A percentile compares a stretch with the other conserved stretches of the same genome.
These are phyloP conservation scores for Adelphocoris suturalis DNA, from an alignment of 2,888 invertebrate genomes.

Conservation along the genomic window DNA sequence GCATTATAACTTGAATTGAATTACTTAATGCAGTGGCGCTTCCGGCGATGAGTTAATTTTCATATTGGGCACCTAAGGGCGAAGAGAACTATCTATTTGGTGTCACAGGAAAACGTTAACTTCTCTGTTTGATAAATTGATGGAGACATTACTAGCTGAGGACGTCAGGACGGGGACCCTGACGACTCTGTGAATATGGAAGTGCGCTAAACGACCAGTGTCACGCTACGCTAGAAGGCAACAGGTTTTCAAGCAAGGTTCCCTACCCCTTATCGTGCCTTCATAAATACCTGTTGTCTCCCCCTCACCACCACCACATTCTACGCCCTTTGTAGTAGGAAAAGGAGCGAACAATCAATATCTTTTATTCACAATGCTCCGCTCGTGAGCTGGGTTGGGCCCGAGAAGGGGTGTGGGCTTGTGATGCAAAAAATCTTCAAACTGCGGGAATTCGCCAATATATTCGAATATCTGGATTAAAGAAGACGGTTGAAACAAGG, in stretches of 20 bases:
- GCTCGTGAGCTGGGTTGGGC: neutral
- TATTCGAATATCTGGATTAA: too few relatives aligned
- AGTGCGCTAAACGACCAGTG: conserved; percentile 53
- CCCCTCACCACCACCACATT: neutral
- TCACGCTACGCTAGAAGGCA: conserved; percentile 45
- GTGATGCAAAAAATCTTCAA: too few relatives aligned
- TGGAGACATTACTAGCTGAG: neutral
- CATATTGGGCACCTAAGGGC: too few relatives aligned
- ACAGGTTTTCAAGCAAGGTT: conserved; percentile 40
- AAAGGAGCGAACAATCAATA: conserved; percentile 44
- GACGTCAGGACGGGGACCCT: neutral
- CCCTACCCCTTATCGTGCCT: conserved; percentile 56
- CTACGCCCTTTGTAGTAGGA: conserved; percentile 4
- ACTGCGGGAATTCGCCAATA: too few relatives aligned
- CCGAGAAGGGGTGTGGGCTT: neutral
- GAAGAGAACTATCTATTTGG: too few relatives aligned
- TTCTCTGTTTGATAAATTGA: neutral
- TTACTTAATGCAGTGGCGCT: too few relatives aligned
- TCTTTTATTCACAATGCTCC: conserved; percentile 43
- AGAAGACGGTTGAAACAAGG: too few relatives aligned
- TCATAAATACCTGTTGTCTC: conserved; percentile 69
- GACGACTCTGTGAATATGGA: conserved; percentile 40
- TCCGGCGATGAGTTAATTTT: too few relatives aligned
- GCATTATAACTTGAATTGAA: too few relatives aligned
- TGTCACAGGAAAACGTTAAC: too few relatives aligned